phyloP scores from a whole-genome alignment of 30 jellyfish, hydroid and myxozoan genomes.

The Aurelia sp. region DNA sequence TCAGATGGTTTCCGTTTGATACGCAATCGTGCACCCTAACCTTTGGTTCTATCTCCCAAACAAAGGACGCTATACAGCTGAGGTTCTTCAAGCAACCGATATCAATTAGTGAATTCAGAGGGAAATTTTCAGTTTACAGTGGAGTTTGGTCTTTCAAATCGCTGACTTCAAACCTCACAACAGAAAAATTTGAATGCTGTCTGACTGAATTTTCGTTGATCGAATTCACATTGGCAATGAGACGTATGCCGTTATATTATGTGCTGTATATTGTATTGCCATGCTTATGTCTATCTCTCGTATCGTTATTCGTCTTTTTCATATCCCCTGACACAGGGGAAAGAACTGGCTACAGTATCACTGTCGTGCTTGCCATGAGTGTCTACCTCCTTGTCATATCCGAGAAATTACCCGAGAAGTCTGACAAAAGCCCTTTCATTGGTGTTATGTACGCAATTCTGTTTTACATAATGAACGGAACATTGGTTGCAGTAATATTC shows the following conservation, averaged over 20 bases:
- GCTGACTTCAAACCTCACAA: conserved; percentile 4
- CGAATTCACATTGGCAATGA: conserved; percentile 17
- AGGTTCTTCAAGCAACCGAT: conserved; percentile 51
- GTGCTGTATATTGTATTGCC: conserved; percentile 73
- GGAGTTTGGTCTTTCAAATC: conserved; percentile 50
- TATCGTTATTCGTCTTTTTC: conserved; percentile 55
- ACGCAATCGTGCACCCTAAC: conserved; percentile 62
- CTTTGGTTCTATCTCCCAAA: conserved; percentile 69
- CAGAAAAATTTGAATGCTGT: conserved; percentile 54
- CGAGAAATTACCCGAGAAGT: conserved; percentile 76
- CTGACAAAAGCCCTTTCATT: conserved; percentile 63
- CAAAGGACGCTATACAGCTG: conserved; percentile 22
- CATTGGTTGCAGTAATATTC: conserved; percentile 49
- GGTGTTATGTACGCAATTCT: conserved; percentile 63
- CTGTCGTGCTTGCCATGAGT: conserved; percentile 75
- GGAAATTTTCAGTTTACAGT: conserved; percentile 35
- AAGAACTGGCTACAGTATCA: conserved; percentile 66
- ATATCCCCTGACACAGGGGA: conserved; percentile 79
- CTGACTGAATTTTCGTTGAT: conserved; percentile 51
- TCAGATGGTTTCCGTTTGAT: conserved; percentile 86
- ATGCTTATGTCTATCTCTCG: conserved; percentile 38
- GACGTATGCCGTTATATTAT: conserved; percentile 63
- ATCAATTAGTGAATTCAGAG: conserved; percentile 19
- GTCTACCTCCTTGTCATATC: conserved; percentile 76
- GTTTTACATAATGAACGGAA: conserved; percentile 48